phyloP scores from a whole-genome alignment of 2,797 vertebrate genomes.

The Somateria mollissima region DNA sequence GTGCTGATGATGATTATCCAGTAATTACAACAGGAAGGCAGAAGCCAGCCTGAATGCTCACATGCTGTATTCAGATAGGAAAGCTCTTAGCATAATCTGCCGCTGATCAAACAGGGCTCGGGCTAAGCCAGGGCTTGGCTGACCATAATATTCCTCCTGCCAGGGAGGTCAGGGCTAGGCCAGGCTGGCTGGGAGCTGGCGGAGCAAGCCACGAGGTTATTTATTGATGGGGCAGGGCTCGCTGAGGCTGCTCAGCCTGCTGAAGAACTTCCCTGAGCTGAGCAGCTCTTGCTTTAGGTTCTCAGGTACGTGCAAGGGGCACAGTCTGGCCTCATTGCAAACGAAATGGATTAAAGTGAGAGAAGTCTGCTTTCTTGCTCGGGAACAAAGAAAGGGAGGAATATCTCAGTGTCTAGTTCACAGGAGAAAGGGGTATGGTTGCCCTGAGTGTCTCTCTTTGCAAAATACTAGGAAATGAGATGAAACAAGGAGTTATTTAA shows the following conservation, averaged over 20 bases:
- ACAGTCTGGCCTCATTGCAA: not conserved
- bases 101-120: not conserved
- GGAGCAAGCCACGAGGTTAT: not conserved
- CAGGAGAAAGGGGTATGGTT: not conserved
- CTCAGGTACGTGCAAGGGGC: not conserved
- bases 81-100: slow-evolving; percentile 26
- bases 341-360: not conserved
- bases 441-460: not conserved
- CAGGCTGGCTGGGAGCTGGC: not conserved
- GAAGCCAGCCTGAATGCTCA: not conserved
- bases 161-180: slow-evolving; percentile 28
- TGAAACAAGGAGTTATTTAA: not conserved
- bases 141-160: not conserved
- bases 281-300: not conserved
- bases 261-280: not conserved
- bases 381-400: not conserved
- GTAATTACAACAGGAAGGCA: slow-evolving; percentile 11
- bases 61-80: slow-evolving; percentile 5
- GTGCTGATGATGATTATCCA: not conserved
- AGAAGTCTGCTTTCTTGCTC: not conserved
- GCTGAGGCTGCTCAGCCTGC: not conserved
- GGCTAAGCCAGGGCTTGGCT: slow-evolving; percentile 26
- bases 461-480: not conserved
- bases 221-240: not conserved
- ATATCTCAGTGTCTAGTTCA: not conserved